Conservation (phyloP, 2,797 vertebrate genomes). For the Gallinago stenura region DNA sequence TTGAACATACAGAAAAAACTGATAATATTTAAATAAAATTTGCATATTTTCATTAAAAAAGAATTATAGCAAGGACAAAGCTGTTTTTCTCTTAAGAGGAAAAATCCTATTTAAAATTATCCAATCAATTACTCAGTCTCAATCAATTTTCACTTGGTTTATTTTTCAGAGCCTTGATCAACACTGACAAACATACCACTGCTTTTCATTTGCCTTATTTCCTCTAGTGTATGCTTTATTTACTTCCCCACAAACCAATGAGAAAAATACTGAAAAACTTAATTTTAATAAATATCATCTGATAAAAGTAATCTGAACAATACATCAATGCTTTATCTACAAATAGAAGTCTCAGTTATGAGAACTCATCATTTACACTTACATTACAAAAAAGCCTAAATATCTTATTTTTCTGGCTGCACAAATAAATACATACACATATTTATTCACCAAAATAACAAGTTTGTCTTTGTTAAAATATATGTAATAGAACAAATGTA, state of each 20-base stretch:
- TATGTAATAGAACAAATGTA: not conserved
- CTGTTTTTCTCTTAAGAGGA: not conserved
- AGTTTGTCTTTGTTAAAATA: not conserved
- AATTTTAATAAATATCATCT: not conserved
- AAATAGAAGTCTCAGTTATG: slow-evolving; percentile 14
- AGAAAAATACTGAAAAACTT: not conserved
- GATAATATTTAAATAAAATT: not conserved
- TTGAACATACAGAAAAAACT: not conserved
- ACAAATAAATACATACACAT: not conserved
- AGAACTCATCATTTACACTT: not conserved
- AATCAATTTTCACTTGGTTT: not conserved
- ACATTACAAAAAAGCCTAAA: not conserved
- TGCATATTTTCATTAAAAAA: not conserved
- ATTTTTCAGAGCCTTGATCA: not conserved
- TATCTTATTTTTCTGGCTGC: not conserved
- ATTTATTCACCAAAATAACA: not conserved
- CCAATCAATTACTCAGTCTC: not conserved
- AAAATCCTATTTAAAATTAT: not conserved
- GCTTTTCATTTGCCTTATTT: not conserved
- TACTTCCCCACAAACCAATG: not conserved
- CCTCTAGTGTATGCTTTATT: not conserved
- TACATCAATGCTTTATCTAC: not conserved
- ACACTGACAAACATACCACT: not conserved
- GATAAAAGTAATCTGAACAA: not conserved
- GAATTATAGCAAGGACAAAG: not conserved